Evolutionary conservation across 1,140 invertebrate genomes (phyloP), one percentile per base, ranked within the genome.

Genomic region (Cotesia vestalis): DNA sequence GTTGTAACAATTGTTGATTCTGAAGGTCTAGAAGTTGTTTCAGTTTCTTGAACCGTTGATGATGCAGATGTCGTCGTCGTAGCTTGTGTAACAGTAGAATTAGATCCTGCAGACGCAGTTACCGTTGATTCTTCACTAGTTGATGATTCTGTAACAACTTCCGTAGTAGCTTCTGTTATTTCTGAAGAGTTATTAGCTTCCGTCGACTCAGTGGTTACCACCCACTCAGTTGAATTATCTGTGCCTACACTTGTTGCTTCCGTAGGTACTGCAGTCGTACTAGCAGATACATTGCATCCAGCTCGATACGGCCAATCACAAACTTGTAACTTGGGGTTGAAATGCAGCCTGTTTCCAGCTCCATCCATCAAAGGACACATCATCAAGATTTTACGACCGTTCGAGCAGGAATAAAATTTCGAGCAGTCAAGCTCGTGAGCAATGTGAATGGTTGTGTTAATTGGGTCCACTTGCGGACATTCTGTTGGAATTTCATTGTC

Each of bases 391-490:
- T 89, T 87, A 11, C 77, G 69, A 0, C 87, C 87, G 62, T 88
- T 83, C 40, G 77, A 79, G 69, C 90, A 90, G 66, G 86, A 84
- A 81, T 86, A 91, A 81, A 88, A 91, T 73, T 86, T 85, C 3
- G 78, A 77, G 73, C 89, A 90, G 73, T 89, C 81, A 0, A 73
- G 76, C 60, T 84, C 86, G 66, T 89, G 84, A 0, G 86, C 85
- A 17, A 89, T 76, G 1, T 85, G 80, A 0, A 87, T 66, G 1
- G 73, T 75, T 17, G 66, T 20, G 63, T 73, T 40, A 4, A 38
- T 20, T 59, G 66, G 64, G 34, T 60, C 67, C 2, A 27, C 14
- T 38, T 8, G 35, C 3, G 75, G 77, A 76, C 77, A 78, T 75
- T 75, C 71, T 35, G 63, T 73, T 8, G 62, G 71, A 38, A 66